Evolutionary conservation across 1,140 invertebrate species (phyloP), one percentile per base, ranked within the genome.

Genomic region (Solen grandis): DNA sequence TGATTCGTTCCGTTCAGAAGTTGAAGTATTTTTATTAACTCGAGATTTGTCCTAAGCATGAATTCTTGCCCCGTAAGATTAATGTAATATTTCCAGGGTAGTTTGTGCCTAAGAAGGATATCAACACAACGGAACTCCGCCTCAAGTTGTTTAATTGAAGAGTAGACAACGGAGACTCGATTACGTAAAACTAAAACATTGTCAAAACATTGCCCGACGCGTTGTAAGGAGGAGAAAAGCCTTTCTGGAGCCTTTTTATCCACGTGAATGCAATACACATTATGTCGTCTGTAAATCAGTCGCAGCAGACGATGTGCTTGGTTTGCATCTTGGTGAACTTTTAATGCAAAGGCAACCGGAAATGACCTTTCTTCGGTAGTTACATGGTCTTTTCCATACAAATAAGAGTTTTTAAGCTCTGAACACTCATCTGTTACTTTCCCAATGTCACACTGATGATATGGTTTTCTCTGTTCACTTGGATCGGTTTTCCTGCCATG

Each of bases 241-340:
- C 65, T 66, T 22, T 27, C 31, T 5, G 75, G 19, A n/a, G 81
- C 38, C 74, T 88, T 85, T 33, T 29, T 59, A 68, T 92, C 91
- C 0, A 91, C 84, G 68, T 92, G 91, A 31, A 92, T 86, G 80
- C 90, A 91, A 79, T 91, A 91, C 33, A 81, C 73, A 76, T 92
- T 92, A n/a, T 89, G 85, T 31, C 87, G 87, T 10, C 85, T 68
- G 65, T 91, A 92, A 46, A 92, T 88, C 19, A 84, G 82, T 19
- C 88, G 65, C n/a, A 92, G 70, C 25, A 92, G 55, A 27, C 88
- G 65, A 59, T 91, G 89, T 0, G 87, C 79, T 78, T 91, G 91
- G 57, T 88, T 86, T 5, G 81, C 82, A 16, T 87, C 82, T 50
- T 60, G 75, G 83, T 88, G 89, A 81, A 90, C 83, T 55, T 89